These are phyloP conservation scores for Drosophila pallidifrons DNA, from an alignment of 1,140 invertebrate genomes.

Conservation along the genomic window DNA sequence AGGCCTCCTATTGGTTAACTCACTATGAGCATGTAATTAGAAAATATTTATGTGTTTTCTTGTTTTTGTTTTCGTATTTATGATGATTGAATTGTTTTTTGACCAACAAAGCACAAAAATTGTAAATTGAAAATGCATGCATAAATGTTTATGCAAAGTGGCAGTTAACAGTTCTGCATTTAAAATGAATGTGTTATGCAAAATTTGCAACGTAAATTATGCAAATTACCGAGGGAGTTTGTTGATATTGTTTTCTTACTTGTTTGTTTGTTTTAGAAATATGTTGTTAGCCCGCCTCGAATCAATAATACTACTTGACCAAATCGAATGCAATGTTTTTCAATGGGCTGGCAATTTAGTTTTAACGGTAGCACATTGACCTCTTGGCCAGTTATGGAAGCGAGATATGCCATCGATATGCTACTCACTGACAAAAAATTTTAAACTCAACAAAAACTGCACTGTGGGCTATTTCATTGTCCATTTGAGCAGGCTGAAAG, in stretches of 20 bases:
- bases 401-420: constrained; percentile 13
- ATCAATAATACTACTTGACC: constrained; percentile 48
- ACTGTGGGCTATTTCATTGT: constrained; percentile 22
- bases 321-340: constrained; percentile 64
- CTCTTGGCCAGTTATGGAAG: constrained; percentile 42
- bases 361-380: constrained; percentile 77
- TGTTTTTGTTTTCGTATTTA: constrained; percentile 21
- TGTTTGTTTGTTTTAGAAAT: constrained; percentile 40
- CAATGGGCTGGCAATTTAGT: constrained; percentile 57
- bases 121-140: constrained; percentile 6
- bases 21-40: constrained; percentile 24
- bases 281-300: constrained; percentile 25
- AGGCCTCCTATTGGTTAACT: not conserved
- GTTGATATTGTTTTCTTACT: constrained; percentile 34
- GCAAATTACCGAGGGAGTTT: constrained; percentile 64
- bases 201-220: constrained; percentile 56
- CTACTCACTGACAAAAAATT: constrained; percentile 1
- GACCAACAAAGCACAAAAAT: not conserved
- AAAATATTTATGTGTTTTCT: constrained; percentile 19
- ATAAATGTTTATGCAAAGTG: constrained; percentile 29
- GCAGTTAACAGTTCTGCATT: constrained; percentile 18
- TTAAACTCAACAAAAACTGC: constrained; percentile 1
- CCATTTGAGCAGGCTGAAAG: constrained; percentile 32
- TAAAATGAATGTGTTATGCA: constrained; percentile 69
- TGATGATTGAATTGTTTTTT: constrained; percentile 19